Evolutionary conservation across 2,888 invertebrate genomes (phyloP).

Genomic region (Antitype chi): DNA sequence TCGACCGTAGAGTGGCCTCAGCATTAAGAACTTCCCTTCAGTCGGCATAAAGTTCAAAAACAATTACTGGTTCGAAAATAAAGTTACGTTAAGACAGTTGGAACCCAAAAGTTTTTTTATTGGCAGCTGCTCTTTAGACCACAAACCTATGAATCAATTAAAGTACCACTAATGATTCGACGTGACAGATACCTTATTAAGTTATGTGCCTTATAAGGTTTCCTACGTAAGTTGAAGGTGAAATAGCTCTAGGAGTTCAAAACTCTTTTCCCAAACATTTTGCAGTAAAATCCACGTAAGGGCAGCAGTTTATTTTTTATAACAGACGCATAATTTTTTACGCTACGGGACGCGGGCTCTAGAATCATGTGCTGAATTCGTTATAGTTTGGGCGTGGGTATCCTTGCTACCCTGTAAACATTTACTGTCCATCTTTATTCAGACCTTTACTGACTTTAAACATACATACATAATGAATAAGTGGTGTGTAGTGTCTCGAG

Average conservation of each 20-base stretch:
- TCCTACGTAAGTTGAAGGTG: background rate
- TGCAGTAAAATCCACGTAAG: background rate
- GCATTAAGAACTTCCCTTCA: background rate
- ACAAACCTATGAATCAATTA: background rate
- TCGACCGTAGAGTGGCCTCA: too few relatives aligned
- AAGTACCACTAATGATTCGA: background rate
- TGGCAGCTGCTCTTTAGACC: background rate
- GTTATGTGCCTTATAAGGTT: slow-evolving; percentile 17
- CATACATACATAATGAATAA: background rate
- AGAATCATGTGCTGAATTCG: too few relatives aligned
- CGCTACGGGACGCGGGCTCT: too few relatives aligned
- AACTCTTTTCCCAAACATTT: background rate
- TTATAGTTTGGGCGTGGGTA: too few relatives aligned
- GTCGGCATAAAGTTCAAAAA: too few relatives aligned
- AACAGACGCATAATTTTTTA: too few relatives aligned
- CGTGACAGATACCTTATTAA: background rate
- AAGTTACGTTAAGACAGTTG: too few relatives aligned
- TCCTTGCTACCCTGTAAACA: too few relatives aligned
- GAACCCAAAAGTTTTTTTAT: background rate
- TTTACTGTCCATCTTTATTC: background rate
- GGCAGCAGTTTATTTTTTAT: too few relatives aligned
- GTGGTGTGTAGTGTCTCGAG: too few relatives aligned
- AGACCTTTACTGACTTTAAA: background rate
- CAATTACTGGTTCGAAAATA: background rate
- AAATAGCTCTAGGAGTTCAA: background rate